Percentiles rank a stretch among this genome's conserved stretches.
These are phyloP conservation scores for Lophura swinhoii DNA, from an alignment of 2,797 vertebrate species.

Conservation along the genomic window DNA sequence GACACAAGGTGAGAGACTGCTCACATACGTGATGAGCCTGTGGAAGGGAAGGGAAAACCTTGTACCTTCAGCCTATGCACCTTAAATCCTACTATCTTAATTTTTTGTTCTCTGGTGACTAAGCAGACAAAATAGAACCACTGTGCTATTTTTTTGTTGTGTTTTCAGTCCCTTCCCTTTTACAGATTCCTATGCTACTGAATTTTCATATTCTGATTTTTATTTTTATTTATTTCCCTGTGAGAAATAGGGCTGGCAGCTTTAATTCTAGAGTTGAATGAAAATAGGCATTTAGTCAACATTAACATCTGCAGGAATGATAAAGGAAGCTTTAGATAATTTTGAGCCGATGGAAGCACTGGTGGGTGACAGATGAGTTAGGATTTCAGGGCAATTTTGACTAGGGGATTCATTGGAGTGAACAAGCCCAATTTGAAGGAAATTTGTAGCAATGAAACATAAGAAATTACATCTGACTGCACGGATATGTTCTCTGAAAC, in stretches of 20 bases:
- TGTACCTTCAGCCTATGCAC: not conserved
- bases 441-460: not conserved
- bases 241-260: not conserved
- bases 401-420: not conserved
- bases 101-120: not conserved
- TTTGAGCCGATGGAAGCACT: not conserved
- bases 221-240: not conserved
- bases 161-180: not conserved
- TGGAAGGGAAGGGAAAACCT: not conserved
- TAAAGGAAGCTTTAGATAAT: not conserved
- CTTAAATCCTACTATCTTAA: not conserved
- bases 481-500: not conserved
- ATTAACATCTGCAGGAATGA: not conserved
- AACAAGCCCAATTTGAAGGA: not conserved
- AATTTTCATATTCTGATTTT: not conserved
- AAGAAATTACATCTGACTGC: not conserved
- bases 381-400: not conserved
- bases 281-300: not conserved
- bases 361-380: not conserved
- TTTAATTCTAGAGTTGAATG: not conserved
- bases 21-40: not conserved
- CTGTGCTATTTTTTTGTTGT: not conserved
- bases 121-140: not conserved
- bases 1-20: not conserved
- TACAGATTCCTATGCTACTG: accelerated